Evolutionary conservation across 2,113 vertebrate genomes (phyloP), one percentile per base, ranked within the genome.

Genomic region (Onychostruthus taczanowskii): DNA sequence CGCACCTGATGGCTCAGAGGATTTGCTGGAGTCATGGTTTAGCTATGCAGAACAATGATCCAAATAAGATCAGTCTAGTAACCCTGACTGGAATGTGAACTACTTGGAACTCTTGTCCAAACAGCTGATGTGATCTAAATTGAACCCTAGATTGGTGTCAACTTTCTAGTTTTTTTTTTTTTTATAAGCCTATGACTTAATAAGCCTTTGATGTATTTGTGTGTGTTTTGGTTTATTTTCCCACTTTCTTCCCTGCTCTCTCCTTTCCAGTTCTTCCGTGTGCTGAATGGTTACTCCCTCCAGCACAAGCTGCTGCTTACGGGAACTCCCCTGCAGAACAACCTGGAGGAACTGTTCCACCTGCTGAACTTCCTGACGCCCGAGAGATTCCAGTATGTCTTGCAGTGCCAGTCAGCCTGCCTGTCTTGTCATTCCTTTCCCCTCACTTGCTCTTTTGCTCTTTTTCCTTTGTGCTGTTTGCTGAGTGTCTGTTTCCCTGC

Each of bases 291-390:
- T 95, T 99, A 99, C 87, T 98, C 99, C 9, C 98, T 99, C 64
- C 99, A 99, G 96, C 99, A 99, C 96, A 99, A 99, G 93, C 98
- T 99, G 90, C 98, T 99, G 76, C 98, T 99, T 87, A 99, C 99
- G 4, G 99, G 99, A 61, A 99, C 99, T 35, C 99, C 99, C 10
- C 97, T 99, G 72, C 99, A 99, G 96, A 99, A 99, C 97, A 99
- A 99, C 96, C 97, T 99, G 55, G 99, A 99, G 78, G 99, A 99
- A 95, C 96, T 99, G 70, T 99, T 99, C 96, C 99, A 99, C 95
- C 97, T 99, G 94, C 98, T 99, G 90, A 99, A 99, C 98, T 99
- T 99, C 96, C 97, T 99, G 89, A 99, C 99, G 0, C 99, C 99
- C 0, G 98, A 98, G 96, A 98, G 99, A 97, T 99, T 99, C 97